Evolutionary conservation across 2,888 invertebrate species (phyloP), one percentile per base, ranked within the genome.

Genomic region (Carterocephalus palaemon): DNA sequence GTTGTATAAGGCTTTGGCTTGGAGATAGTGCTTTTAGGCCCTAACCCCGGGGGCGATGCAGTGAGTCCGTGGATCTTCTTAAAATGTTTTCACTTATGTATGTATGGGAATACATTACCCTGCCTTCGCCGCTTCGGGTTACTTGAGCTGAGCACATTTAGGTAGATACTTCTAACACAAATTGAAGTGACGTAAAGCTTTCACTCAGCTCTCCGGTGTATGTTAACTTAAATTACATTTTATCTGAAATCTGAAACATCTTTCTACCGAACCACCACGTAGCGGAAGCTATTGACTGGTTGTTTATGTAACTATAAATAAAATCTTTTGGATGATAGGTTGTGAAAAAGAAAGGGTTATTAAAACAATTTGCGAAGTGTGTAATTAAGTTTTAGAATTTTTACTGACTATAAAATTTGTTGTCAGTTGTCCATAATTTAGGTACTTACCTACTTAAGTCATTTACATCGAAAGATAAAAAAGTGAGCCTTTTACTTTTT

Each of bases 11-110:
- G 85, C 86, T 85, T 85, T 84, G 84, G 81, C 83, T 84, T 68
- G 62, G 81, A 82, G 87, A 87, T 87, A 87, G 87, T 87, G 87
- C 87, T 88, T 86, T 88, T 86, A 88, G 86, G 86, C 84, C 82
- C 81, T 84, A 84, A 83, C 85, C 86, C 87, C 86, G 72, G 74
- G 84, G 86, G 87, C 84, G 83, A 77, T 80, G 82, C 84, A 83
- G 82, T 70, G 76, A 76, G 83, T 79, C 84, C 84, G 83, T 70
- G 69, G 82, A 84, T 84, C 82, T 84, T 84, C 83, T 85, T 85
- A 85, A 86, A 86, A 85, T 83, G 85, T 86, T 83, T 84, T 83
- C 85, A 82, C 86, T 83, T 81, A 83, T 81, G 85, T 85, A 84
- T 84, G 76, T 84, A 78, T 82, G 82, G 79, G 85, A 85, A 85